Percentiles rank a stretch among this genome's conserved stretches.
phyloP scores from a whole-genome alignment of 2,113 vertebrate genomes.

The Neotragus moschatus region DNA sequence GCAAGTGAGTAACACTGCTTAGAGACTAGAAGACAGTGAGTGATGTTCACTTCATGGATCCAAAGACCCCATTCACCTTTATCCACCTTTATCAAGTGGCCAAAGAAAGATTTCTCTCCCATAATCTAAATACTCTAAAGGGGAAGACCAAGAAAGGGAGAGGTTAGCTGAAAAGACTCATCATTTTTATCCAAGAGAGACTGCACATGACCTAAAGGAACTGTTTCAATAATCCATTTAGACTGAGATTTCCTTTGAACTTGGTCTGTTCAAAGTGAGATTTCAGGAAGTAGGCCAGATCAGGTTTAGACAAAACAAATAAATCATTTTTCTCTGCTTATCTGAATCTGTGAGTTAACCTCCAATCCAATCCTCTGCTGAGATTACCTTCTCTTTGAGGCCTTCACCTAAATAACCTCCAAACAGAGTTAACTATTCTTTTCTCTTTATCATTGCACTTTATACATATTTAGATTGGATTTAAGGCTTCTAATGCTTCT shows the following conservation, averaged over 20 bases:
- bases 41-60: background rate
- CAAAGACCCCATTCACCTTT: background rate
- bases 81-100: background rate
- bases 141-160: background rate
- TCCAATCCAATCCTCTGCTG: background rate
- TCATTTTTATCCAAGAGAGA: background rate
- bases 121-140: background rate
- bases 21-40: background rate
- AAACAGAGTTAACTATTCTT: background rate
- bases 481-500: background rate
- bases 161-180: background rate
- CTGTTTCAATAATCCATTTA: background rate
- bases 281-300: constrained; percentile 8
- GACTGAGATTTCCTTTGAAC: constrained; percentile 6
- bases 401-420: background rate
- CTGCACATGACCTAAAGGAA: background rate
- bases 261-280: background rate
- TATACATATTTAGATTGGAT: background rate
- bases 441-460: background rate
- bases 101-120: background rate
- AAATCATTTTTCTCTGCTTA: background rate
- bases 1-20: background rate
- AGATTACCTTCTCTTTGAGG: background rate
- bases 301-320: constrained; percentile 10
- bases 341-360: background rate